Evolutionary conservation across 2,113 vertebrate species (phyloP).

Genomic region (Siniperca chuatsi): DNA sequence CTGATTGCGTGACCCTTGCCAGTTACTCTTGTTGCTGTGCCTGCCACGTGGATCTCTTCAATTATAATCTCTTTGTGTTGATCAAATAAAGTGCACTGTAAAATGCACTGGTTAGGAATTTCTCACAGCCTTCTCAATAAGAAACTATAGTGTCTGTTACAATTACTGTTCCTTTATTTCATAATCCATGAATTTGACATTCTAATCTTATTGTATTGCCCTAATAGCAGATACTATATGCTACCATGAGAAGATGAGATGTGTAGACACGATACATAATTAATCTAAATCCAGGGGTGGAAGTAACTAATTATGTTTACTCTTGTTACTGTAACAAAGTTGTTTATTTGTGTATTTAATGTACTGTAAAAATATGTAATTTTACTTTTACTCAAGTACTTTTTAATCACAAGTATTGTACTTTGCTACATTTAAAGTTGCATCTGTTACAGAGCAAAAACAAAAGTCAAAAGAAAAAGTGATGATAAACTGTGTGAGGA

Average conservation of each 20-base stretch:
- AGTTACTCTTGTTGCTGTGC: conserved; percentile 3
- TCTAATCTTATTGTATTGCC: background rate
- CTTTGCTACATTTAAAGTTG: no score
- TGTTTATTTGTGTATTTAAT: background rate
- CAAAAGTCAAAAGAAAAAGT: no score
- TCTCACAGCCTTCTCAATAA: conserved; percentile 20
- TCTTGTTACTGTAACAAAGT: no score
- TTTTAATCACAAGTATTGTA: background rate
- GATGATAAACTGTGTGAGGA: no score
- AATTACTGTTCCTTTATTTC: background rate
- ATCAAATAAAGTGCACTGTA: conserved; percentile 43
- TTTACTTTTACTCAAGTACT: background rate
- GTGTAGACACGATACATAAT: background rate
- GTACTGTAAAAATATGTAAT: no score
- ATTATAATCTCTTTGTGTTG: conserved; percentile 60
- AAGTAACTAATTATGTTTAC: no score
- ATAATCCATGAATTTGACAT: background rate
- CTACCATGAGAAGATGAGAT: background rate
- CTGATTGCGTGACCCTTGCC: conserved; percentile 28
- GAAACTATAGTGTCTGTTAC: background rate
- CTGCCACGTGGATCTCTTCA: conserved; percentile 46
- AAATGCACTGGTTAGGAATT: conserved; percentile 33
- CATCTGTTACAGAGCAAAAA: no score
- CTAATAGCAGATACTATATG: background rate
- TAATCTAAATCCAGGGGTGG: background rate